Evolutionary conservation across 2,888 invertebrate species (phyloP).

Genomic region (Odontomyia ornata): DNA sequence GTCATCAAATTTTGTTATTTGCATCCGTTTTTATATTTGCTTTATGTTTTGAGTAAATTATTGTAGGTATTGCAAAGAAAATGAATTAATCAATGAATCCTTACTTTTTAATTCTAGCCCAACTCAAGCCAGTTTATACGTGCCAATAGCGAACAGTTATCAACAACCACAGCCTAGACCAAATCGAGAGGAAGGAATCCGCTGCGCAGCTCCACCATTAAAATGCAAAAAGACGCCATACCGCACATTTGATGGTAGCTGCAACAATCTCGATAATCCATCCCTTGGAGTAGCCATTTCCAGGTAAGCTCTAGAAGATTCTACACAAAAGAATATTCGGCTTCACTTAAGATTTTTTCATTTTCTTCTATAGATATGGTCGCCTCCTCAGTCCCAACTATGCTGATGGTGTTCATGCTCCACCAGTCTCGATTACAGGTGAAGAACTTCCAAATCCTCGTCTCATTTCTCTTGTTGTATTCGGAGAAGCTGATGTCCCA

Average conservation of each 20-base stretch:
- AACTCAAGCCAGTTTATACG: not conserved
- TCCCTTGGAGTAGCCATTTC: conserved; percentile 82
- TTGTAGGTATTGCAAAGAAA: too few species aligned
- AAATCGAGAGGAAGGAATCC: not conserved
- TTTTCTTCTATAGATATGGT: conserved; percentile 59
- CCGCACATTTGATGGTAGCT: conserved; percentile 88
- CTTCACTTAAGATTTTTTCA: not conserved
- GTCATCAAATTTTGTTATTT: too few species aligned
- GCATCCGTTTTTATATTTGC: too few species aligned
- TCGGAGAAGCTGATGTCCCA: conserved; percentile 74
- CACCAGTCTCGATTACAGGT: conserved; percentile 72
- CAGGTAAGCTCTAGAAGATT: conserved; percentile 58
- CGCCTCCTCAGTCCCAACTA: conserved; percentile 65
- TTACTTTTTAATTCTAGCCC: too few species aligned
- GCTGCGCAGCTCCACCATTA: conserved; percentile 58
- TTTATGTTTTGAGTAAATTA: too few species aligned
- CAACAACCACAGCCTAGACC: not conserved
- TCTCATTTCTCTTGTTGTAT: conserved; percentile 74
- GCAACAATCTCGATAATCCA: conserved; percentile 89
- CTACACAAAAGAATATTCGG: not conserved
- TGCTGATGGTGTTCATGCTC: conserved; percentile 67
- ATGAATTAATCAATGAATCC: too few species aligned
- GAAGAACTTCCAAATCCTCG: conserved; percentile 75
- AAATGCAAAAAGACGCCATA: conserved; percentile 65
- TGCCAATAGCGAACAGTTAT: too few species aligned